These are phyloP conservation scores for Phenganax stokvisi DNA, from an alignment of 92 coral and sea anemone genomes.

Conservation along the genomic window DNA sequence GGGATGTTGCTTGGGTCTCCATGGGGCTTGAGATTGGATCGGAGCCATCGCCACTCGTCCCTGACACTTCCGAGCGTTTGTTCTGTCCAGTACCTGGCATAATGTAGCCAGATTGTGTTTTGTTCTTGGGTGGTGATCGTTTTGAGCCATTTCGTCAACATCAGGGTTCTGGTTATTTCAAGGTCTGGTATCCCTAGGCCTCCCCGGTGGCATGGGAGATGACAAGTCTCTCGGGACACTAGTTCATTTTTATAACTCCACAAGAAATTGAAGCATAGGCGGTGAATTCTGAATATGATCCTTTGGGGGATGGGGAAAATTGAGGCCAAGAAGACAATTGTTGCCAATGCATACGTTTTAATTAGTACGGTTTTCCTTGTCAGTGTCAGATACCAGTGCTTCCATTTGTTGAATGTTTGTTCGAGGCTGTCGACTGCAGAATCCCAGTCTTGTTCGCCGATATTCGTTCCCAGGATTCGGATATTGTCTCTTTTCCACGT, in stretches of 20 bases:
- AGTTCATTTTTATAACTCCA: slow-evolving; percentile 23
- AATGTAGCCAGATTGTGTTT: slow-evolving; percentile 22
- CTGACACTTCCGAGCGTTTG: not conserved
- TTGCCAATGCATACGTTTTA: slow-evolving; percentile 33
- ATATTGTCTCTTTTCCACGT: slow-evolving; percentile 1
- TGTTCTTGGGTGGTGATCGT: not conserved
- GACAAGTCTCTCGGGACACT: not conserved
- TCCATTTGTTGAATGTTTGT: slow-evolving; percentile 33
- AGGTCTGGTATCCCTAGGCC: slow-evolving; percentile 25
- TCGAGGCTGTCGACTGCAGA: slow-evolving; percentile 3
- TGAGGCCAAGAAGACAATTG: slow-evolving; percentile 42
- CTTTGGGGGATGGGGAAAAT: slow-evolving; percentile 40
- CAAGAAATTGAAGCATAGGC: slow-evolving; percentile 5
- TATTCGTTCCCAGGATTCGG: not conserved
- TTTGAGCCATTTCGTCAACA: slow-evolving; percentile 6
- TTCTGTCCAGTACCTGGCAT: slow-evolving; percentile 36
- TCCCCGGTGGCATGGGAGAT: not conserved
- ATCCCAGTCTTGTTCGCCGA: slow-evolving; percentile 30
- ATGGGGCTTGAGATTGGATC: slow-evolving; percentile 21
- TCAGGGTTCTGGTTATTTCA: not conserved
- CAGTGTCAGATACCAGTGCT: slow-evolving; percentile 21
- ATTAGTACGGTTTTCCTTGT: slow-evolving; percentile 35
- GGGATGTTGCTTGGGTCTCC: slow-evolving; percentile 31
- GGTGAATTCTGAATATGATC: slow-evolving; percentile 6
- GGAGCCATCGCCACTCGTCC: slow-evolving; percentile 28